Percentiles rank a stretch among this genome's conserved stretches.
These are phyloP conservation scores for Pherbina coryleti DNA, from an alignment of 2,888 invertebrate genomes.

Conservation along the genomic window DNA sequence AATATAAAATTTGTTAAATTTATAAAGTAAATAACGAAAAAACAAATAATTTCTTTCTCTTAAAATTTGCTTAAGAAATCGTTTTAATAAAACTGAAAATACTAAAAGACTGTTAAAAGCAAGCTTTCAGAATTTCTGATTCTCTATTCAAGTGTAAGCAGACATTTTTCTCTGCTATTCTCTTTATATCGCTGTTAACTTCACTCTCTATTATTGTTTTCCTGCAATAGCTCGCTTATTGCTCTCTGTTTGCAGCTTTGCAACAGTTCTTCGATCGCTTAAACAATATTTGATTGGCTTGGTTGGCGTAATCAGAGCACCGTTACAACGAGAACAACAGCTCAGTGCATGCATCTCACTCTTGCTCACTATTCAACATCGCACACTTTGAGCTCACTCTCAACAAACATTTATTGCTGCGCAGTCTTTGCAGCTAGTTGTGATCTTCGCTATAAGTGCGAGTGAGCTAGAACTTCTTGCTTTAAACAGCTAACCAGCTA, in stretches of 20 bases:
- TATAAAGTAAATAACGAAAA: neutral
- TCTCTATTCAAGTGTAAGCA: neutral
- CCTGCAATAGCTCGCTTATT: neutral
- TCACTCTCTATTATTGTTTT: neutral
- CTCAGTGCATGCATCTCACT: neutral
- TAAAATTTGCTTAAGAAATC: neutral
- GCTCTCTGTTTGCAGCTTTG: constrained; percentile 19
- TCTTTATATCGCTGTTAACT: neutral
- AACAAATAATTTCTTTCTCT: neutral
- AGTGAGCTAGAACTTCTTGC: neutral
- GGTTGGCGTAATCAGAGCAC: constrained; percentile 66
- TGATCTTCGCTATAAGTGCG: neutral
- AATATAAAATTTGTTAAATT: no score
- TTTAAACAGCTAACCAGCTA: neutral
- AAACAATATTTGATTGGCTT: constrained; percentile 64
- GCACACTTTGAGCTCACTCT: constrained; percentile 21
- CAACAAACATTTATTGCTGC: neutral
- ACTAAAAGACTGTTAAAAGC: neutral
- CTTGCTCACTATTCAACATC: neutral
- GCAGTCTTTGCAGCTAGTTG: neutral
- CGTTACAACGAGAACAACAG: constrained; percentile 58
- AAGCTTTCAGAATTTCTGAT: neutral
- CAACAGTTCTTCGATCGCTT: constrained; percentile 47
- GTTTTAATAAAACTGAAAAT: no score
- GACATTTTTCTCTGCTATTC: neutral